phyloP scores from a whole-genome alignment of 2,888 invertebrate genomes.

The Acleris literana region DNA sequence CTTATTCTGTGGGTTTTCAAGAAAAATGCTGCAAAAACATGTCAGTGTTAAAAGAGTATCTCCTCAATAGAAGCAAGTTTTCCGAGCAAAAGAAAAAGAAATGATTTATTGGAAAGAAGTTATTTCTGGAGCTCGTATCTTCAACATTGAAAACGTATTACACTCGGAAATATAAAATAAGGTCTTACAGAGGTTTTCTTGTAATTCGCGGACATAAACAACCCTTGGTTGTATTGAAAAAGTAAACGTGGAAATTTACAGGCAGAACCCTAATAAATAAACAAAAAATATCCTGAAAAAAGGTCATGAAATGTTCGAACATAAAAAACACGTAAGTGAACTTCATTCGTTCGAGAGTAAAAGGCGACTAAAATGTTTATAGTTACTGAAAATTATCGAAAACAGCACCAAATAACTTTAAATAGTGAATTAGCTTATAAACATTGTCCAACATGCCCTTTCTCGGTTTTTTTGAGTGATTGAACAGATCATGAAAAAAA shows the following conservation, averaged over 20 bases:
- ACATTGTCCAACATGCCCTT: too few species aligned
- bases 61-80: slow-evolving; percentile 3
- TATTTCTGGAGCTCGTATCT: slow-evolving; percentile 5
- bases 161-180: not conserved
- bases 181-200: slow-evolving; percentile 6
- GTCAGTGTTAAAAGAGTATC: not conserved
- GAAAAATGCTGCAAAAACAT: slow-evolving; percentile 1
- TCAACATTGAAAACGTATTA: slow-evolving; percentile 8
- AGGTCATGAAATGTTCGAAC: too few species aligned
- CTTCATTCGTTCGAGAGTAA: too few species aligned
- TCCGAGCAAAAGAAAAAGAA: not conserved
- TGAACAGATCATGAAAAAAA: too few species aligned
- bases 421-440: too few species aligned
- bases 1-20: too few species aligned
- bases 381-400: too few species aligned
- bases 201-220: slow-evolving; percentile 8
- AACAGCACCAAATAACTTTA: too few species aligned
- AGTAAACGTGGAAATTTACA: slow-evolving; percentile 10
- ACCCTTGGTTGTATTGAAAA: slow-evolving; percentile 17
- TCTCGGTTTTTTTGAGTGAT: too few species aligned
- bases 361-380: too few species aligned
- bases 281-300: too few species aligned
- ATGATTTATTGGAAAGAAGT: slow-evolving; percentile 1
- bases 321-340: too few species aligned
- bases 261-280: not conserved